These are phyloP conservation scores for Microcebus tavaratra DNA, from an alignment of 2,113 vertebrate genomes.

Conservation along the genomic window DNA sequence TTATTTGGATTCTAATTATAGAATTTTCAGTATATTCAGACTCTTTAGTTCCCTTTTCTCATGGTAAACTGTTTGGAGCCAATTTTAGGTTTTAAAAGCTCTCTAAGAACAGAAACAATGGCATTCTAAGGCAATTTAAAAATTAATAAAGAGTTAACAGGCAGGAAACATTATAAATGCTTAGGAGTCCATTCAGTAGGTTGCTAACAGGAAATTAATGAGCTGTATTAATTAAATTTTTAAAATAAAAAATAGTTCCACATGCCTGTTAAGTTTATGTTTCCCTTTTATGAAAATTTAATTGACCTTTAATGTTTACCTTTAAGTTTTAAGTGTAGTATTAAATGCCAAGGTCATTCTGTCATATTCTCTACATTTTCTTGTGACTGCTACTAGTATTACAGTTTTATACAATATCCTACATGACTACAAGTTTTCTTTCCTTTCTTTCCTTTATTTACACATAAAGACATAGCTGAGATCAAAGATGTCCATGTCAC, in stretches of 20 bases:
- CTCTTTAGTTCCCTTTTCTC: background rate
- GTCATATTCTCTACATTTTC: background rate
- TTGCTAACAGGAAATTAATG: slow-evolving; percentile 24
- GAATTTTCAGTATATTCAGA: slow-evolving; percentile 3
- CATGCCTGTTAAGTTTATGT: background rate
- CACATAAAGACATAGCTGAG: background rate
- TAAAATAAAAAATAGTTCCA: background rate
- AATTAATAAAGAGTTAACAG: background rate
- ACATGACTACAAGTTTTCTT: background rate
- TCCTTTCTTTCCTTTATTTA: background rate
- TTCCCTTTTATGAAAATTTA: slow-evolving; percentile 8
- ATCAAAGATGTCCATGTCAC: background rate
- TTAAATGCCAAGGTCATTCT: background rate
- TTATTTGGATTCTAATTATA: slow-evolving; percentile 43
- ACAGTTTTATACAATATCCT: background rate
- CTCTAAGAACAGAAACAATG: background rate
- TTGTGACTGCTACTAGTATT: slow-evolving; percentile 1
- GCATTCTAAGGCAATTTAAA: background rate
- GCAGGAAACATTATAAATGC: slow-evolving; percentile 7
- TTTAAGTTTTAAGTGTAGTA: background rate
- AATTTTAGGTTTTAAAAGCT: background rate
- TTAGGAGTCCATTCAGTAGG: background rate
- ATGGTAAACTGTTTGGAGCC: background rate
- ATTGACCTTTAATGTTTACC: background rate
- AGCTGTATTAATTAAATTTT: slow-evolving; percentile 18